Base-by-base conservation (phyloP, 2,888 invertebrate species). In the Tinea semifulvella region DNA sequence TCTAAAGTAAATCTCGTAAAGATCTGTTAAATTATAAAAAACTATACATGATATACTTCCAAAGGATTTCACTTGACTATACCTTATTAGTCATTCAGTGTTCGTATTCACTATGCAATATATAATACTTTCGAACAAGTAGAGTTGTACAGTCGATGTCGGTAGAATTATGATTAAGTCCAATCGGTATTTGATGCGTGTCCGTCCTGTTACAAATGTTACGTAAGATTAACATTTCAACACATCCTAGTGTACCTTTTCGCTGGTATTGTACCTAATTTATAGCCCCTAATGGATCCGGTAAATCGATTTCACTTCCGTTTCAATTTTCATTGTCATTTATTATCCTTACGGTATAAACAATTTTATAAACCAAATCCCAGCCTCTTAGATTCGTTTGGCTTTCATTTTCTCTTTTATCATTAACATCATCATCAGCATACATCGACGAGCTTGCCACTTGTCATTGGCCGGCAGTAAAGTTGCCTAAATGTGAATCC, bases 171-270 rank as follows among this genome's bases (percentile, higher is more conserved):
- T 22, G 22, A 22, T 7, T 22, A 22, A 22, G 8, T 22, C 22
- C n/a, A n/a, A 22, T 22, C 22, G 22, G 8, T n/a, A n/a, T n/a
- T n/a, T n/a, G n/a, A n/a, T n/a, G n/a, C n/a, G n/a, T 22, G 6
- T 7, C 8, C 22, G 22, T 31, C 31, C 31, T 31, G 31, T n/a
- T 31, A 31, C 11, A 4, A 31, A 31, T n/a, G 31, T 31, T 31
- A 14, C 13, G 31, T 31, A 31, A 31, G n/a, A n/a, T n/a, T n/a
- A n/a, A 3, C 13, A 31, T 31, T 31, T 31, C 31, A 7, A 31
- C 11, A 31, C 14, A 31, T 31, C 31, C 31, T 4, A 31, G 11
- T n/a, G n/a, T n/a, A n/a, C n/a, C n/a, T 31, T 31, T 4, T 13
- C 7, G 14, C 18, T 27, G 13, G 14, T 31, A 31, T 31, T 31